phyloP scores from a whole-genome alignment of 1,140 invertebrate species.

The Meloidogyne floridensis region DNA sequence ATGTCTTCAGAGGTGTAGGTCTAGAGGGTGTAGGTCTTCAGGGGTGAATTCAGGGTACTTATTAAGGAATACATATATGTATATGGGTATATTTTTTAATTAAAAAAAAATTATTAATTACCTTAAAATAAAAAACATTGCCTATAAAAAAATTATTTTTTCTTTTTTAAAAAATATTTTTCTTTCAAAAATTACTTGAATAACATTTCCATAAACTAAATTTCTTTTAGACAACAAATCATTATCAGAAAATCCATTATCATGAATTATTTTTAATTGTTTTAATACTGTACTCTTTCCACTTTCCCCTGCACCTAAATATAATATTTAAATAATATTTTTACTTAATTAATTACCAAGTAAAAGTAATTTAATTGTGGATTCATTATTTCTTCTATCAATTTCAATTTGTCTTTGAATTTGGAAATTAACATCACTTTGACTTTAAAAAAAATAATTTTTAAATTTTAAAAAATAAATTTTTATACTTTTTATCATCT shows the following conservation, averaged over 20 bases:
- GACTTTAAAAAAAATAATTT: slow-evolving; percentile 18
- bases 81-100: slow-evolving; percentile 7
- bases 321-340: no score
- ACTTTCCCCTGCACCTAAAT: slow-evolving; percentile 46
- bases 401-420: slow-evolving; percentile 47
- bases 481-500: slow-evolving; percentile 10
- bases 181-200: slow-evolving; percentile 32
- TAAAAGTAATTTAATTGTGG: slow-evolving; percentile 54
- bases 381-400: slow-evolving; percentile 46
- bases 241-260: slow-evolving; percentile 49
- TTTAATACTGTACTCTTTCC: slow-evolving; percentile 38
- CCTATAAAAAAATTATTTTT: slow-evolving; percentile 4
- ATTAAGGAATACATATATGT: background rate
- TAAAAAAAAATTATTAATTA: background rate
- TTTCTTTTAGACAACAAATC: slow-evolving; percentile 43
- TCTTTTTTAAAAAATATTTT: background rate
- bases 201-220: slow-evolving; percentile 55
- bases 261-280: slow-evolving; percentile 51
- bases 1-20: no score
- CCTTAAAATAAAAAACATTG: slow-evolving; percentile 30
- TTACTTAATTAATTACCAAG: slow-evolving; percentile 33
- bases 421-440: slow-evolving; percentile 35
- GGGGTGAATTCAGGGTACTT: no score
- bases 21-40: no score
- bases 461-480: background rate